Percentiles rank a stretch among this genome's conserved stretches.
These are phyloP conservation scores for Tamias sibiricus DNA, from an alignment of 2,113 vertebrate species.

Conservation along the genomic window DNA sequence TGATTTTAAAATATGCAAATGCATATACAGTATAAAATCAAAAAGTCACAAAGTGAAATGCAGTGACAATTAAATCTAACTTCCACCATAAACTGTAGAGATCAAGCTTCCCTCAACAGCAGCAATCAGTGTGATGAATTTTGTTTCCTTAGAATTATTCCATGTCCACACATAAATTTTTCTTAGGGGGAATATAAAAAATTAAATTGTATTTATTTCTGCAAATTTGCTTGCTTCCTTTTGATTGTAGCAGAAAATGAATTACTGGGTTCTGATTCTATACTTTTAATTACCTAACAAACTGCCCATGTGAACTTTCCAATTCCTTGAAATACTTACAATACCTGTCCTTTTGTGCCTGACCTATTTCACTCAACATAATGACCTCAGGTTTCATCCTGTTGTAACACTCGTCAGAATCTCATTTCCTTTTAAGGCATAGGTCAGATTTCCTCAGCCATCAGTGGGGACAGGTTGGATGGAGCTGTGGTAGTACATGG, in stretches of 20 bases:
- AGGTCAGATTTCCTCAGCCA: not conserved
- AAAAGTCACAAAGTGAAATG: not conserved
- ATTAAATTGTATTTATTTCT: not conserved
- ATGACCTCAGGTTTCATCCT: not conserved
- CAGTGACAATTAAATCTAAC: not conserved
- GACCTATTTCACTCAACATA: not conserved
- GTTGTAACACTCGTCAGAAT: not conserved
- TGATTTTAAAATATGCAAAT: not conserved
- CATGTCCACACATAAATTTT: not conserved
- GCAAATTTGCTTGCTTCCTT: not conserved
- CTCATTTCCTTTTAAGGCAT: not conserved
- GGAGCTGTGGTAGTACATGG: not conserved
- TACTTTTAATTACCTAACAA: not conserved
- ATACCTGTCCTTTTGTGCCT: not conserved
- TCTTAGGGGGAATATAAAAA: not conserved
- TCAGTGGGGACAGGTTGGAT: too few species aligned
- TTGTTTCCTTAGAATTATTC: not conserved
- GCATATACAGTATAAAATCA: not conserved
- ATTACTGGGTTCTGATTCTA: not conserved
- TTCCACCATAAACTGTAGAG: not conserved
- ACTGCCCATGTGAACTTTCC: not conserved
- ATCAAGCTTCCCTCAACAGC: not conserved
- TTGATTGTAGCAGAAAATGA: not conserved
- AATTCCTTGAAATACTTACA: not conserved
- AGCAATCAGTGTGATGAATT: not conserved